A percentile compares a stretch with the other conserved stretches of the same genome.
phyloP scores from a whole-genome alignment of 2,888 invertebrate species.

The Ophion obscuratus region DNA sequence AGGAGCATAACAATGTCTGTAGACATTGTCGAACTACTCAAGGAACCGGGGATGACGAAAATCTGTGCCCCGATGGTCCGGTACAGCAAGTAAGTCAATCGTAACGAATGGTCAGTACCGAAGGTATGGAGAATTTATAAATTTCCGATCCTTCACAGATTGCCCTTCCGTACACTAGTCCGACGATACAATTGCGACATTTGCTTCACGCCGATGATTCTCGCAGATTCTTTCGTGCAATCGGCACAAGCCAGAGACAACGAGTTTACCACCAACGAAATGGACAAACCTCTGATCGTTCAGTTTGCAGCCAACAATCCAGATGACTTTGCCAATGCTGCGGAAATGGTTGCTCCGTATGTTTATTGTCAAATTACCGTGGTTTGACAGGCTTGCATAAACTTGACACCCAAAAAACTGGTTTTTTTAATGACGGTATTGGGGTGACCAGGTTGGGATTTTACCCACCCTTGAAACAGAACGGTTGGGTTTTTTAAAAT shows the following conservation, averaged over 20 bases:
- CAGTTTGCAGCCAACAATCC: constrained; percentile 97
- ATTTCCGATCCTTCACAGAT: constrained; percentile 37
- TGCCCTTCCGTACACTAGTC: constrained; percentile 89
- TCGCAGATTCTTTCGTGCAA: constrained; percentile 96
- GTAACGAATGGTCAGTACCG: neutral
- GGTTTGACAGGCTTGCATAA: neutral
- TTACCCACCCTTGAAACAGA: too few species aligned
- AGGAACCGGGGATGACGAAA: constrained; percentile 86
- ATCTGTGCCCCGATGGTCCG: constrained; percentile 98
- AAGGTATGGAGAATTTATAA: neutral
- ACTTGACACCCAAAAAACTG: neutral
- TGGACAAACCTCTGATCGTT: constrained; percentile 94
- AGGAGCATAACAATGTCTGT: constrained; percentile 72
- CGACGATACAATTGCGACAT: constrained; percentile 94
- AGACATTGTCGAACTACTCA: constrained; percentile 88
- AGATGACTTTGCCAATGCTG: constrained; percentile 93
- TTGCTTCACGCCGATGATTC: constrained; percentile 98
- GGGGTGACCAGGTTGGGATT: too few species aligned
- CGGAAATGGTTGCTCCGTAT: constrained; percentile 92
- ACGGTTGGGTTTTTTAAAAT: too few species aligned
- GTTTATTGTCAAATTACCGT: constrained; percentile 74
- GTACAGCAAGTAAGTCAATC: constrained; percentile 90
- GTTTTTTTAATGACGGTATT: neutral
- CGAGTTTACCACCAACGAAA: constrained; percentile 90
- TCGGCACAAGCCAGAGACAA: constrained; percentile 93